A percentile compares a stretch with the other conserved stretches of the same genome.
These are phyloP conservation scores for Pristionchus exspectatus DNA, from an alignment of 2,888 invertebrate species.

Conservation along the genomic window DNA sequence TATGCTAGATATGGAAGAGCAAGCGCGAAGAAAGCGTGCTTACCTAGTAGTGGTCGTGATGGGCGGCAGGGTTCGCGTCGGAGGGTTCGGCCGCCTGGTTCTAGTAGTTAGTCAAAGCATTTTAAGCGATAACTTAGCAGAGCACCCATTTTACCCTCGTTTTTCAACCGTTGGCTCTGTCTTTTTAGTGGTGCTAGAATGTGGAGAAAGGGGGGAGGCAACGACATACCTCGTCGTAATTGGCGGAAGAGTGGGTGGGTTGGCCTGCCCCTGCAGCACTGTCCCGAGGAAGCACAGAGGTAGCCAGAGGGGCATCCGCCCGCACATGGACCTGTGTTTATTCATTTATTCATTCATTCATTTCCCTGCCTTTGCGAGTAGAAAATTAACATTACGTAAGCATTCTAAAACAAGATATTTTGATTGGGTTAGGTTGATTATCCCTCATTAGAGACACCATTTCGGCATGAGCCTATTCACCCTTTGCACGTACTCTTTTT, in stretches of 20 bases:
- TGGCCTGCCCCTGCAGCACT: constrained; percentile 14
- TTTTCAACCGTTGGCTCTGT: no score
- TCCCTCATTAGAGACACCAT: neutral
- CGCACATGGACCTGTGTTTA: neutral
- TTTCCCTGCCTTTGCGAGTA: no score
- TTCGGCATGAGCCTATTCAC: no score
- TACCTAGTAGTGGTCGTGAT: neutral
- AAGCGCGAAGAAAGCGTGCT: neutral
- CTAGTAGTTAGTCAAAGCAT: neutral
- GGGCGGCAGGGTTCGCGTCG: neutral
- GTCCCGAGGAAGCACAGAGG: constrained; percentile 27
- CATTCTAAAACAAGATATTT: no score
- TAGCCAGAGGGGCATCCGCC: constrained; percentile 39
- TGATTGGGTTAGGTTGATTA: neutral
- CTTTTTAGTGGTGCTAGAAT: no score
- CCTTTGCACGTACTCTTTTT: no score
- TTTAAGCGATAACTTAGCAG: neutral
- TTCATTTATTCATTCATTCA: neutral
- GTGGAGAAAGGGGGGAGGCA: neutral
- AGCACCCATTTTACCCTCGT: no score
- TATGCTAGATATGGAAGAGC: no score
- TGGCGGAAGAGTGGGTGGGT: neutral
- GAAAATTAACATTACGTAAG: no score
- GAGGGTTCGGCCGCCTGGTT: neutral
- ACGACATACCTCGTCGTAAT: neutral